phyloP scores from a whole-genome alignment of 2,888 invertebrate genomes.

The Cheilosia urbana region DNA sequence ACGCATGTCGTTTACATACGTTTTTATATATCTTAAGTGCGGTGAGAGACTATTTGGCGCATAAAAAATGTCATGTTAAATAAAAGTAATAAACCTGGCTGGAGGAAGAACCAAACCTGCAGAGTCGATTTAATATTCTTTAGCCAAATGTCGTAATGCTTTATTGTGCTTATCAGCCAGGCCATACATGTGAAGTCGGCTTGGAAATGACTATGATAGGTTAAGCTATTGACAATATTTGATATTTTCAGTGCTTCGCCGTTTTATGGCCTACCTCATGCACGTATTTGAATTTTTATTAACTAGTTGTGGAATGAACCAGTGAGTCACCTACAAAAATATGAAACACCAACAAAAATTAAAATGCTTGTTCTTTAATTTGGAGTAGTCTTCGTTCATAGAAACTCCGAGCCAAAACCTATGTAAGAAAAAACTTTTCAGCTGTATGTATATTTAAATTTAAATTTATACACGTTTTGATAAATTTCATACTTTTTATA shows the following conservation, averaged over 20 bases:
- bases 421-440: no score
- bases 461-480: no score
- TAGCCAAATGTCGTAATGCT: slow-evolving; percentile 30
- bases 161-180: slow-evolving; percentile 48
- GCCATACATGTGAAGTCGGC: not conserved
- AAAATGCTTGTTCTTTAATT: no score
- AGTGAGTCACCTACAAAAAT: no score
- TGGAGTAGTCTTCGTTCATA: no score
- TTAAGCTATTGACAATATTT: not conserved
- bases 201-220: slow-evolving; percentile 27
- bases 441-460: no score
- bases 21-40: slow-evolving; percentile 20
- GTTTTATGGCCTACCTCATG: no score
- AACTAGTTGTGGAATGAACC: no score
- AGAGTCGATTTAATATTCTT: slow-evolving; percentile 28
- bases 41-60: slow-evolving; percentile 17
- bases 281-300: no score
- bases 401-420: no score
- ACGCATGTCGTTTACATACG: slow-evolving; percentile 34
- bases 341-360: no score
- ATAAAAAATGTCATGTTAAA: slow-evolving; percentile 14
- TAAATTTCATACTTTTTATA: no score
- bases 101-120: slow-evolving; percentile 16
- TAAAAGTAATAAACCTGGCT: slow-evolving; percentile 39
- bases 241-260: not conserved